Evolutionary conservation across 30 jellyfish, hydroid and myxozoan genomes (phyloP).

Genomic region (Cassiopea andromeda): DNA sequence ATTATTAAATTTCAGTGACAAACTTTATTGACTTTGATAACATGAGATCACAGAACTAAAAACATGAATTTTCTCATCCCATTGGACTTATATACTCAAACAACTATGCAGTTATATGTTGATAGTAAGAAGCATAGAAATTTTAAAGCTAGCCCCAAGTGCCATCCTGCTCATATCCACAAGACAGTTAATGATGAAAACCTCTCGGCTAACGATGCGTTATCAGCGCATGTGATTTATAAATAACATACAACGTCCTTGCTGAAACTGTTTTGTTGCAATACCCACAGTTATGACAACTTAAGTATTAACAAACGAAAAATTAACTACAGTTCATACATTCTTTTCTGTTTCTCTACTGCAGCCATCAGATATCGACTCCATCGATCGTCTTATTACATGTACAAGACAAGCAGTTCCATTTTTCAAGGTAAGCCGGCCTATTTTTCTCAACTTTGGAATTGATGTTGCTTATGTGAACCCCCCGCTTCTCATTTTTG

Average conservation of each 20-base stretch:
- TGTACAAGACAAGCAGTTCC: slow-evolving; percentile 99
- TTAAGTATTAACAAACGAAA: too few relatives aligned
- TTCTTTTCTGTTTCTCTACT: not conserved
- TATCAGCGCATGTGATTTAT: slow-evolving; percentile 14
- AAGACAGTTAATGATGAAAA: slow-evolving; percentile 75
- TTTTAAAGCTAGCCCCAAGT: not conserved
- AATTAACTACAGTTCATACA: too few relatives aligned
- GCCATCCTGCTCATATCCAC: not conserved
- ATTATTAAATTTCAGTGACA: too few relatives aligned
- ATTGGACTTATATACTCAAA: too few relatives aligned
- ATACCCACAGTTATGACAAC: not conserved
- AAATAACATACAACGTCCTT: slow-evolving; percentile 40
- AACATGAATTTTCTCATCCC: too few relatives aligned
- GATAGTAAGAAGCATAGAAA: not conserved
- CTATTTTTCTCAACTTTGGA: not conserved
- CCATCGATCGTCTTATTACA: slow-evolving; percentile 91
- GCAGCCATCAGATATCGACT: slow-evolving; percentile 89
- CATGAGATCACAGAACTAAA: too few relatives aligned
- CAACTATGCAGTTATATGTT: not conserved
- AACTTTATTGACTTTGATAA: too few relatives aligned
- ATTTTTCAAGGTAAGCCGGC: slow-evolving; percentile 67
- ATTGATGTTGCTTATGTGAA: not conserved
- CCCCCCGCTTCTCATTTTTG: too few relatives aligned
- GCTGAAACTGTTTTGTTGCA: slow-evolving; percentile 58
- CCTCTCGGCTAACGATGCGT: slow-evolving; percentile 86